A percentile compares a stretch with the other conserved stretches of the same genome.
Conservation (phyloP, 2,113 vertebrate genomes). For the Corythornis madagascariensis region DNA sequence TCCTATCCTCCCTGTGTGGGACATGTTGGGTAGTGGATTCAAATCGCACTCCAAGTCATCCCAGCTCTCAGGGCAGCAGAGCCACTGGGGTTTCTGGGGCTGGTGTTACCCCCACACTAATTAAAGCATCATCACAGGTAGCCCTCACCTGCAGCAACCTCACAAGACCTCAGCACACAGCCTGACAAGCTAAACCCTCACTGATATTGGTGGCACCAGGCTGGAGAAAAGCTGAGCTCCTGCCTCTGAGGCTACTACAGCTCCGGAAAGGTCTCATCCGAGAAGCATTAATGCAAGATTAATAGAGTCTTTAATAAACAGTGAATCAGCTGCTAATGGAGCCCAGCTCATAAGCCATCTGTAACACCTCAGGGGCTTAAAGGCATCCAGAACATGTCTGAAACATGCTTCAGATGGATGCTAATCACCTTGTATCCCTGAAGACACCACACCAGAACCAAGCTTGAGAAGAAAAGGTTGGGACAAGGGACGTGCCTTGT, state of each 20-base stretch:
- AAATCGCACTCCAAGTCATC: background rate
- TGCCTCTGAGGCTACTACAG: background rate
- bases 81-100: background rate
- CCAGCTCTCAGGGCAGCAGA: background rate
- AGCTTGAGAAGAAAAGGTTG: background rate
- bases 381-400: background rate
- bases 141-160: background rate
- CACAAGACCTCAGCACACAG: background rate
- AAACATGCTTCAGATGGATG: background rate
- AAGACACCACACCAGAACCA: background rate
- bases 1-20: background rate
- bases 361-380: background rate
- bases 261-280: background rate
- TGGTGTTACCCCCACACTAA: background rate
- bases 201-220: background rate
- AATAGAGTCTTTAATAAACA: slow-evolving; percentile 28
- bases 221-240: background rate
- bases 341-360: background rate
- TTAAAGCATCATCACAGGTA: accelerated
- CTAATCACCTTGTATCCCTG: background rate
- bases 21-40: background rate
- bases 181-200: accelerated
- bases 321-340: background rate
- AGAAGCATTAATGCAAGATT: slow-evolving; percentile 2
- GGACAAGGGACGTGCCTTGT: background rate